A percentile compares a stretch with the other conserved stretches of the same genome.
These are phyloP conservation scores for Orthosia incerta DNA, from an alignment of 2,888 invertebrate species.

Conservation along the genomic window DNA sequence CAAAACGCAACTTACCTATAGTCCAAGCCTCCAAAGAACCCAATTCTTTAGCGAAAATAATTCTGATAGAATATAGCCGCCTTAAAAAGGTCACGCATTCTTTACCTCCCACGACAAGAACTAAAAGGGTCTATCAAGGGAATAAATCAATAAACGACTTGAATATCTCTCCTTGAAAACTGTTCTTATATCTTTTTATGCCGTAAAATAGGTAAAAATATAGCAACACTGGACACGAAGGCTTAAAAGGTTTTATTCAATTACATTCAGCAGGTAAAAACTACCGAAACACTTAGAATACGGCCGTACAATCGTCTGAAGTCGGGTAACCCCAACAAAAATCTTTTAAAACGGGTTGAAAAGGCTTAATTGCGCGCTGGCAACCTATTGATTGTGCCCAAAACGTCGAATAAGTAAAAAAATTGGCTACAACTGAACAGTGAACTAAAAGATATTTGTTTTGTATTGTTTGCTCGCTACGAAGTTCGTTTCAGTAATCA, in stretches of 20 bases:
- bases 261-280: conserved; percentile 44
- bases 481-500: conserved; percentile 81
- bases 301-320: background rate
- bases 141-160: conserved; percentile 20
- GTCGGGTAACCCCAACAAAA: conserved; percentile 27
- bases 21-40: background rate
- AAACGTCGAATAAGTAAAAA: conserved; percentile 56
- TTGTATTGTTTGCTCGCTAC: conserved; percentile 72
- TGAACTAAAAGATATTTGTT: conserved; percentile 64
- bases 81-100: conserved; percentile 26
- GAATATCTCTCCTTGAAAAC: background rate
- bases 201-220: background rate
- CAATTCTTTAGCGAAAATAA: conserved; percentile 7
- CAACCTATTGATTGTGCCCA: conserved; percentile 51
- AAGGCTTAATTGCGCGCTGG: conserved; percentile 43
- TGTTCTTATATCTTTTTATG: background rate
- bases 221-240: background rate
- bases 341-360: conserved; percentile 54
- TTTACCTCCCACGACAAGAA: background rate
- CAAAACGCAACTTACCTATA: background rate
- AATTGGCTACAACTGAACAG: conserved; percentile 55
- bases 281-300: conserved; percentile 24
- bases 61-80: background rate
- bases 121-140: conserved; percentile 1
- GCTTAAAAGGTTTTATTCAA: conserved; percentile 40